Base-by-base conservation (phyloP, 1,140 invertebrate species). In the Pogonognathellus flavescens region DNA sequence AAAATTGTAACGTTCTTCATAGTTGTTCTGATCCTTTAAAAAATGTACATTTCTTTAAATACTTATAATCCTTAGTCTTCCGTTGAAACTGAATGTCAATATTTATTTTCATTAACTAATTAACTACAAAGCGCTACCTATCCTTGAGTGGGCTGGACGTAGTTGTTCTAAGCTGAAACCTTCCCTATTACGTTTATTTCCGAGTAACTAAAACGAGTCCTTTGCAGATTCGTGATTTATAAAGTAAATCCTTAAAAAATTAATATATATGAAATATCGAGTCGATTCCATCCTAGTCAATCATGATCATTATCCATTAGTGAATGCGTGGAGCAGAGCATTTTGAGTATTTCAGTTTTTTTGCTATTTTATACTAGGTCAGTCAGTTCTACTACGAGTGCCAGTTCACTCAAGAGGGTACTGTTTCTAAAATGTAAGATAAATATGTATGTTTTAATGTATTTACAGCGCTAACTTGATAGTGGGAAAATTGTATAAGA, bases 141-240 rank as follows among this genome's bases (percentile, higher is more conserved):
- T 76, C n/a, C 31, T 41, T 84, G 83, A 84, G 70, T 84, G 72
- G 53, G 83, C 83, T 84, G 83, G 83, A 84, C 83, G 70, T 83
- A 83, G 82, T 76, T 50, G 70, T 49, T 76, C 53, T 1, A 6
- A 3, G 31, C 31, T 76, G 70, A 76, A 76, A 76, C 13, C 41
- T 31, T 25, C 25, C 20, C 22, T 14, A 11, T 66, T 60, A 25
- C 22, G 10, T 55, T 66, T n/a, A n/a, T n/a, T 25, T 10, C 1
- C 31, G 6, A 41, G 31, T 41, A 6, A 41, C 31, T n/a, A n/a
- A 14, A 57, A 57, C 53, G 53, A 57, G n/a, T 57, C 11, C n/a
- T n/a, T n/a, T n/a, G 10, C 53, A 57, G 31, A 57, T 13, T 57
- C 53, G 11, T 57, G 11, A 14, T 57, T 2, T 57, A 57, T 57